Conservation (phyloP, 2,797 vertebrate genomes). For the Varecia variegata region DNA sequence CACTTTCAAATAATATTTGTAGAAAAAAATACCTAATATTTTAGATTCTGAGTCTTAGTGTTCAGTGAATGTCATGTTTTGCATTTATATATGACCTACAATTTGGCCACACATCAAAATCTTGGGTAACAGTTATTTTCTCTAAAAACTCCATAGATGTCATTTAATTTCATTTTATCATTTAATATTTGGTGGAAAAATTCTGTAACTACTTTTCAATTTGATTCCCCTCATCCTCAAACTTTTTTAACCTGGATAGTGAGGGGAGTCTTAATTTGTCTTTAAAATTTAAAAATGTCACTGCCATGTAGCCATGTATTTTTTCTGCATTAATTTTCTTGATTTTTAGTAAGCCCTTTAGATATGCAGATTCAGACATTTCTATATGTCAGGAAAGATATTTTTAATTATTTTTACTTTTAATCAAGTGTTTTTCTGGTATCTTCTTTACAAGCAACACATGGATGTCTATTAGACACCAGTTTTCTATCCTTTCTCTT, state of each 20-base stretch:
- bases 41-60: neutral
- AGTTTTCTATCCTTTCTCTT: neutral
- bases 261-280: neutral
- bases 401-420: conserved; percentile 8
- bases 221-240: neutral
- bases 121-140: neutral
- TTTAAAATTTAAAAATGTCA: neutral
- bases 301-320: neutral
- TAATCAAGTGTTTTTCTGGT: neutral
- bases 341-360: neutral
- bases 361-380: neutral
- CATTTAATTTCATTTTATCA: neutral
- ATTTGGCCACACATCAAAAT: conserved; percentile 20
- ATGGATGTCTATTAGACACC: neutral
- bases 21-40: neutral
- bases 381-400: neutral
- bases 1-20: conserved; percentile 5
- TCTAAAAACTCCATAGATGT: neutral
- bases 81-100: neutral
- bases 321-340: conserved; percentile 4
- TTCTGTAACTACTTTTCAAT: neutral
- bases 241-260: neutral
- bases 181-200: neutral
- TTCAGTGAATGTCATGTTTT: neutral
- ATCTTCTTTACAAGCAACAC: neutral